Conservation (phyloP, 1,140 invertebrate genomes). For the Brachionus angularis region DNA sequence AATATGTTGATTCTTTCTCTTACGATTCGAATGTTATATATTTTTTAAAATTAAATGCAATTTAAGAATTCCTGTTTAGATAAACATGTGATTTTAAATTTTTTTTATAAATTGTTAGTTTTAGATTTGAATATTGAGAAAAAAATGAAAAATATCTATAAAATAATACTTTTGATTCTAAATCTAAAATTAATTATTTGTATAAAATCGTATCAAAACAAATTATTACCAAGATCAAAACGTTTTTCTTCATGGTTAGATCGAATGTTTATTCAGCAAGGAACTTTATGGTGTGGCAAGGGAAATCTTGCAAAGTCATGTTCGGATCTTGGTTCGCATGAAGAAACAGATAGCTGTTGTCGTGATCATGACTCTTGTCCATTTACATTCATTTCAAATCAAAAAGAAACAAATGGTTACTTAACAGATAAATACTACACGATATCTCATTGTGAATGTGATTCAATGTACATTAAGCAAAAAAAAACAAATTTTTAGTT, state of each 20-base stretch:
- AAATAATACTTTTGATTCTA: too few species aligned
- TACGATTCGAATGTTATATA: too few species aligned
- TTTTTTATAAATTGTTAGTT: too few species aligned
- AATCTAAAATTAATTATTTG: too few species aligned
- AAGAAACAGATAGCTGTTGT: conserved; percentile 74
- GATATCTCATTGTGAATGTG: conserved; percentile 29
- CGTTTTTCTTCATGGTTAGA: background rate
- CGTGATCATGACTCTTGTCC: conserved; percentile 76
- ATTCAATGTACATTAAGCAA: background rate
- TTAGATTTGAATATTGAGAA: too few species aligned
- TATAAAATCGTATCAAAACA: too few species aligned
- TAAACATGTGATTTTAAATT: too few species aligned
- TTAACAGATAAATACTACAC: background rate
- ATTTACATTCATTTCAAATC: conserved; percentile 67
- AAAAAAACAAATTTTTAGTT: background rate
- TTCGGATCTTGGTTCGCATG: conserved; percentile 71
- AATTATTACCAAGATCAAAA: too few species aligned
- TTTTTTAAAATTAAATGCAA: too few species aligned
- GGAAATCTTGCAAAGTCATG: conserved; percentile 71
- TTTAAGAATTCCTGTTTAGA: too few species aligned
- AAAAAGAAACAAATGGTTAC: background rate
- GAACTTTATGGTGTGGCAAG: conserved; percentile 81
- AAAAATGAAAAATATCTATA: too few species aligned
- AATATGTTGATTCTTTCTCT: too few species aligned
- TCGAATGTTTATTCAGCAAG: conserved; percentile 66